phyloP scores from a whole-genome alignment of 2,888 invertebrate species.

The Lamellibrachia satsuma region DNA sequence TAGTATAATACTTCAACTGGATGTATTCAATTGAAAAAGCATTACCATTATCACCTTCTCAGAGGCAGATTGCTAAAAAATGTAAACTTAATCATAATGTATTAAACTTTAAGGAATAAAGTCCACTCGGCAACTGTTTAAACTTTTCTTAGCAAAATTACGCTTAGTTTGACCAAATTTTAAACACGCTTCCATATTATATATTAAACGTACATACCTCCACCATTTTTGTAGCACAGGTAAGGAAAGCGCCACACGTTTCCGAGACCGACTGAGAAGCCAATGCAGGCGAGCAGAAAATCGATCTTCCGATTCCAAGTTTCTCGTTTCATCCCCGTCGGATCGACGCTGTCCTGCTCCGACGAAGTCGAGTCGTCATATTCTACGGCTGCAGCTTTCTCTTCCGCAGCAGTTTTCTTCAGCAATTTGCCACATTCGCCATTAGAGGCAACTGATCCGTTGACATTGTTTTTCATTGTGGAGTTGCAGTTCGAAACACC shows the following conservation, averaged over 20 bases:
- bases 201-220: constrained; percentile 25
- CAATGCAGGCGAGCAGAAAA: constrained; percentile 30
- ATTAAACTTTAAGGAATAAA: too few relatives aligned
- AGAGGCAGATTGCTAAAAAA: too few relatives aligned
- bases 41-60: too few relatives aligned
- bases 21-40: too few relatives aligned
- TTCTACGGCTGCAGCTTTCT: not conserved
- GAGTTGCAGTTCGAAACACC: constrained; percentile 10
- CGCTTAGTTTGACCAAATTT: not conserved
- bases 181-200: not conserved
- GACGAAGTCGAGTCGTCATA: constrained; percentile 14
- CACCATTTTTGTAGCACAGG: constrained; percentile 48
- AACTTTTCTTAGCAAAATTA: too few relatives aligned
- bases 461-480: not conserved
- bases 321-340: constrained; percentile 25
- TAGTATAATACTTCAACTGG: too few relatives aligned
- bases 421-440: not conserved
- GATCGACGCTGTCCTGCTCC: constrained; percentile 8
- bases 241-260: constrained; percentile 72
- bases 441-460: not conserved
- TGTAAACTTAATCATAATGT: too few relatives aligned
- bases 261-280: constrained; percentile 27
- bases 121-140: too few relatives aligned
- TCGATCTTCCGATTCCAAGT: constrained; percentile 28
- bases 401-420: not conserved